Percentiles rank a stretch among this genome's conserved stretches.
phyloP scores from a whole-genome alignment of 2,797 vertebrate species.

The Scyliorhinus canicula region DNA sequence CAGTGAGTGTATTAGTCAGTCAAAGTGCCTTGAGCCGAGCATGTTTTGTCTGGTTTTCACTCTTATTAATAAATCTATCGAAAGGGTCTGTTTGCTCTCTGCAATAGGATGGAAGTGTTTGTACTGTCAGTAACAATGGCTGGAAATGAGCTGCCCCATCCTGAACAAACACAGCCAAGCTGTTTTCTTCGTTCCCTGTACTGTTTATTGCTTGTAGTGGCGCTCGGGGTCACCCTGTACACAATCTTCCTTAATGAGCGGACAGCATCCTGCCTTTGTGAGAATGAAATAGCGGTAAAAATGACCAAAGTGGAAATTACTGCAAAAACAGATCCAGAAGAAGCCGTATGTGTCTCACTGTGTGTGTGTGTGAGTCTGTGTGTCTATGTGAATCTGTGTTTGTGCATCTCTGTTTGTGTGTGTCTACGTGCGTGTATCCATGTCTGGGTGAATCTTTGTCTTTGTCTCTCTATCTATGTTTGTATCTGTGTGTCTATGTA shows the following conservation, averaged over 20 bases:
- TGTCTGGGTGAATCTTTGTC: background rate
- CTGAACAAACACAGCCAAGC: conserved; percentile 27
- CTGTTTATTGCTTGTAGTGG: conserved; percentile 1
- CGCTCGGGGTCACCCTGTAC: background rate
- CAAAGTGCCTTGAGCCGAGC: background rate
- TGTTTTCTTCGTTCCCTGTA: background rate
- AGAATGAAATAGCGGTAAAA: background rate
- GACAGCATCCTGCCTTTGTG: conserved; percentile 22
- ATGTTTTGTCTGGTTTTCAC: conserved; percentile 1
- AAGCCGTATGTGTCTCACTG: background rate
- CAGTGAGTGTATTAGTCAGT: no score
- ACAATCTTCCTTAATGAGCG: conserved; percentile 9
- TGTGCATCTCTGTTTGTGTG: background rate
- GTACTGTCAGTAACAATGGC: conserved; percentile 25
- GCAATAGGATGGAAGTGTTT: background rate
- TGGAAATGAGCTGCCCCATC: conserved; percentile 23
- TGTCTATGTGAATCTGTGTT: background rate
- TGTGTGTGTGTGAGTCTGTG: background rate
- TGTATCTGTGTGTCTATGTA: background rate
- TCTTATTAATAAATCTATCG: conserved; percentile 9
- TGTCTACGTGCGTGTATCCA: background rate
- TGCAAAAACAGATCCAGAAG: background rate
- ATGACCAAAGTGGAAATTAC: background rate
- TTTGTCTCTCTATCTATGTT: background rate
- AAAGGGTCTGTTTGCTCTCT: conserved; percentile 24